Conservation (phyloP, 2,888 invertebrate genomes). For the Dilophus febrilis region DNA sequence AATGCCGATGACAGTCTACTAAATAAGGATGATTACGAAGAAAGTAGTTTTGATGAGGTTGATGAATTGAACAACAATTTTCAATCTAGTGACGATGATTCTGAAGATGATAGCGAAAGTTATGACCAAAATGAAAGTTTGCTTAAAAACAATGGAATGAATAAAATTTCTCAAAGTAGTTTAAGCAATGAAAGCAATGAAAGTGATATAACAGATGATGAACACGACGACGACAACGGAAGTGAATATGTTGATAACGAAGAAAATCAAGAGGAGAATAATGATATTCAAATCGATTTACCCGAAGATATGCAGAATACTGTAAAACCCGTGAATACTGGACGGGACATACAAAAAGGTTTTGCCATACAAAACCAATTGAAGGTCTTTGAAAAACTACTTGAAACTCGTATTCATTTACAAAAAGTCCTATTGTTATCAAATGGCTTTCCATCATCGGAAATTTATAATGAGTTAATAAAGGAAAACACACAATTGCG, state of each 20-base stretch:
- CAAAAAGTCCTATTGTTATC: conserved; percentile 61
- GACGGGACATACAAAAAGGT: conserved; percentile 37
- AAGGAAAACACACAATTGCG: conserved; percentile 33
- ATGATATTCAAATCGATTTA: conserved; percentile 27
- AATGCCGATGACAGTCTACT: no score
- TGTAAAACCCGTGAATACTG: background rate
- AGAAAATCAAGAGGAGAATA: conserved; percentile 31
- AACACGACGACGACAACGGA: conserved; percentile 18
- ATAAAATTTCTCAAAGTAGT: no score
- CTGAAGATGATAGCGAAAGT: conserved; percentile 4
- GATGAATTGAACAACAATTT: conserved; percentile 8
- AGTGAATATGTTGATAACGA: conserved; percentile 18
- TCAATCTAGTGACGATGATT: conserved; percentile 7
- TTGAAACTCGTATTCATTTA: conserved; percentile 74
- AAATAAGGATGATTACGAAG: conserved; percentile 7
- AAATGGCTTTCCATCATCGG: conserved; percentile 61
- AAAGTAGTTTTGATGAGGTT: conserved; percentile 13
- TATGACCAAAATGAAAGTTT: conserved; percentile 6
- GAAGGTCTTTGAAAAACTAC: conserved; percentile 63
- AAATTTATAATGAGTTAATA: conserved; percentile 33
- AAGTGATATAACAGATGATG: conserved; percentile 17
- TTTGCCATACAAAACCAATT: conserved; percentile 51
- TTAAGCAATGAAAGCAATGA: conserved; percentile 9
- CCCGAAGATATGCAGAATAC: conserved; percentile 13
- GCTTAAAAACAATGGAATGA: no score